Evolutionary conservation across 2,888 invertebrate genomes (phyloP), one percentile per base, ranked within the genome.

Genomic region (Ennomos erosarius): DNA sequence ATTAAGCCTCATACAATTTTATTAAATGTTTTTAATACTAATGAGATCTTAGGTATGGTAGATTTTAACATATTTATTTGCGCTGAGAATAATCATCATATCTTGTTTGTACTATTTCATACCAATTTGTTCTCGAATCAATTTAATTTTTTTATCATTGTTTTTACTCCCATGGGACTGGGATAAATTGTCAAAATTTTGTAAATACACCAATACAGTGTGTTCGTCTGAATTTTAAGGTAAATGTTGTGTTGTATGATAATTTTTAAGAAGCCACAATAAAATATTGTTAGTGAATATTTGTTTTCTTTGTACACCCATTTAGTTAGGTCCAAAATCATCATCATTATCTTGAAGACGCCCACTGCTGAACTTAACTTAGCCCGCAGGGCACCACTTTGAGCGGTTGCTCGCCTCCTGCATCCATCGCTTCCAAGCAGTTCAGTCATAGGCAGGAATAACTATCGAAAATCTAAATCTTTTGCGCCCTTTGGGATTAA

Each of bases 201-300:
- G 68, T 67, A 69, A 61, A 69, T 69, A 67, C 67, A 67, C 59
- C 59, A 42, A 62, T 43, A 44, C 49, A 42, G 48, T 52, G 64
- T 67, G 62, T 62, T 62, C 54, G 40, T 61, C 58, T 61, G 67
- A 58, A 61, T 62, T 50, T 58, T 52, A 73, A 71, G 73, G 70
- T 81, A 73, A 76, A 79, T 79, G 76, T 82, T 82, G 79, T 83
- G 82, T 82, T 80, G 81, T 84, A 81, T 73, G 74, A 72, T 79
- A 80, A 81, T 70, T 81, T 59, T 74, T 84, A 83, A 81, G 81
- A 73, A 81, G 80, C 84, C 85, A 82, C 82, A 83, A 84, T 82
- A 80, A 84, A 85, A 85, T 83, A 84, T 79, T 84, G 85, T 84
- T 85, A 84, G 84, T 81, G 76, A 84, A 67, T 55, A 43, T 64